phyloP scores from a whole-genome alignment of 2,113 vertebrate species.

The Casuarius casuarius region DNA sequence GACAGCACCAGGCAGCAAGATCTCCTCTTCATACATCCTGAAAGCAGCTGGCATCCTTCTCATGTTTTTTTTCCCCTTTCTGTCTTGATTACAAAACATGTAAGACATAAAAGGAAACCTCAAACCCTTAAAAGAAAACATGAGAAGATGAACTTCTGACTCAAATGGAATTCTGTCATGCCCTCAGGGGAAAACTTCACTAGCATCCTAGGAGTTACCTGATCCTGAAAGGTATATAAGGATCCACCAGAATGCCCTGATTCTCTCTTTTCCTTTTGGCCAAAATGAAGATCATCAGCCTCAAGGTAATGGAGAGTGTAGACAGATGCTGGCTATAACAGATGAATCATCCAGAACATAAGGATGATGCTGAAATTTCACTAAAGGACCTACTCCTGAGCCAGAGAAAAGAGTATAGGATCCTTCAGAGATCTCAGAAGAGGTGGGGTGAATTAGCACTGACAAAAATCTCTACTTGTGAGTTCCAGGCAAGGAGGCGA shows the following conservation, averaged over 20 bases:
- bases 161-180: neutral
- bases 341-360: neutral
- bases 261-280: neutral
- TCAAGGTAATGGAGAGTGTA: neutral
- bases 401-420: neutral
- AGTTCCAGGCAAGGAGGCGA: constrained; percentile 33
- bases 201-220: neutral
- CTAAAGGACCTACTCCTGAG: neutral
- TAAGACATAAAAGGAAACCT: neutral
- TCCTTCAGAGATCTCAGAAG: neutral
- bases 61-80: neutral
- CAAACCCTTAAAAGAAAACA: neutral
- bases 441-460: neutral
- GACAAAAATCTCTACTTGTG: constrained; percentile 28
- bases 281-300: neutral
- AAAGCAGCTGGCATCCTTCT: neutral
- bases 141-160: neutral
- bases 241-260: neutral
- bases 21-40: neutral
- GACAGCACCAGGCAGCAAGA: neutral
- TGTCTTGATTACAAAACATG: neutral
- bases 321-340: neutral
- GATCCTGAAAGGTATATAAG: neutral
- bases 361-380: neutral
- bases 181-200: neutral